Evolutionary conservation across 2,888 invertebrate genomes (phyloP), one percentile per base, ranked within the genome.

Genomic region (Catocala nupta): DNA sequence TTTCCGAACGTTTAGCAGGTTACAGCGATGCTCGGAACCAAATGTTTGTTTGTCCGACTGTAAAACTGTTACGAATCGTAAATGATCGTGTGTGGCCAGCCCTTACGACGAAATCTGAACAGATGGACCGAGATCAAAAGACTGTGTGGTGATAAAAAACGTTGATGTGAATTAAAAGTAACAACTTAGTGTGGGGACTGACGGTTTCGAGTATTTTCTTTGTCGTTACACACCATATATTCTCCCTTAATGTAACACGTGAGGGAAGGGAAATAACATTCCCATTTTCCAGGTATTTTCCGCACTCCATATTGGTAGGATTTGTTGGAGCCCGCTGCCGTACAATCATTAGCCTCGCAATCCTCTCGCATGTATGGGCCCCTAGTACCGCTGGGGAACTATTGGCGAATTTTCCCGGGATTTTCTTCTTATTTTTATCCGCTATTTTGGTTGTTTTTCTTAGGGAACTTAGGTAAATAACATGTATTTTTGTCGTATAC

Each of bases 71-170:
- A 89, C 81, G 90, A 88, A 88, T 87, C 90, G 93, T 93, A 94
- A 93, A 93, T 91, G 88, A 71, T 89, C 92, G 93, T 92, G 94
- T 93, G 94, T 94, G 93, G 94, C 88, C 93, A 90, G 90, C 90
- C 91, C 93, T 94, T 94, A 94, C 93, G 91, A 90, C 93, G 94
- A 94, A 93, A 88, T 90, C 87, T 82, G 87, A 88, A 89, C 94
- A 93, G 94, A 93, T 93, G 94, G 90, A 82, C 81, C 68, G 88
- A 93, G 88, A 93, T 94, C 94, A 94, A 94, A 93, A 89, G 91
- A 84, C 78, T 81, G 64, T 77, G 81, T 75, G 85, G 88, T 86
- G 89, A 92, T 93, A 92, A 94, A 93, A 92, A 89, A 81, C 80
- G 88, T 91, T 92, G 87, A 92, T 92, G 91, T 88, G 89, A 86